phyloP scores from a whole-genome alignment of 2,113 vertebrate genomes.

The Procavia capensis region DNA sequence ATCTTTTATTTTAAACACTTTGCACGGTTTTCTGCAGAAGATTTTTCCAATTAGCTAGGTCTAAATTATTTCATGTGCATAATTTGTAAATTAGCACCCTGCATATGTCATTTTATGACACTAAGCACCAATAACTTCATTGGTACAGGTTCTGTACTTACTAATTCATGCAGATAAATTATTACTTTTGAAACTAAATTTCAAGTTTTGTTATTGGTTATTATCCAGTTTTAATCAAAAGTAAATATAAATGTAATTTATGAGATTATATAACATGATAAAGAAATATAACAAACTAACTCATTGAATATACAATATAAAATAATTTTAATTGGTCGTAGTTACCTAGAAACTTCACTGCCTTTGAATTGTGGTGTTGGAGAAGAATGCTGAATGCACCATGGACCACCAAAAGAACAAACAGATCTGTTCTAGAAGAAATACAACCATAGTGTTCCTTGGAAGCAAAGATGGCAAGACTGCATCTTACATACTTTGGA shows the following conservation, averaged over 20 bases:
- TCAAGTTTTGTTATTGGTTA: neutral
- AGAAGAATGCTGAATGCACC: too few relatives aligned
- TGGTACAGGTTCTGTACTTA: neutral
- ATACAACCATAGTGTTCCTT: too few relatives aligned
- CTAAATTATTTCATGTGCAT: neutral
- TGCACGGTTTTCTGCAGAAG: neutral
- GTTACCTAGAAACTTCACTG: too few relatives aligned
- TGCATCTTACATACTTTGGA: too few relatives aligned
- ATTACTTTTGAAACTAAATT: neutral
- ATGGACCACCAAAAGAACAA: too few relatives aligned
- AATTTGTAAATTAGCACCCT: neutral
- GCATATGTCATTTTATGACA: neutral
- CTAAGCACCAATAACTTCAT: neutral
- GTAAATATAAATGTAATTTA: neutral
- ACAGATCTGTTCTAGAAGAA: too few relatives aligned
- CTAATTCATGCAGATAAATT: too few relatives aligned
- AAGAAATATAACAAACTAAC: neutral
- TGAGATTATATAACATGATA: neutral
- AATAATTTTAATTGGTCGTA: constrained; percentile 6
- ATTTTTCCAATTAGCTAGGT: neutral
- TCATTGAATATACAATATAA: neutral
- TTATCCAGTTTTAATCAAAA: neutral
- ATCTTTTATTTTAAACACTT: too few relatives aligned
- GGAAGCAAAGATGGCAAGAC: too few relatives aligned
- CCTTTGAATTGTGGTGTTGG: too few relatives aligned